These are phyloP conservation scores for Heliocidaris erythrogramma DNA, from an alignment of 35 echinoderm and acorn worm species.

Conservation along the genomic window DNA sequence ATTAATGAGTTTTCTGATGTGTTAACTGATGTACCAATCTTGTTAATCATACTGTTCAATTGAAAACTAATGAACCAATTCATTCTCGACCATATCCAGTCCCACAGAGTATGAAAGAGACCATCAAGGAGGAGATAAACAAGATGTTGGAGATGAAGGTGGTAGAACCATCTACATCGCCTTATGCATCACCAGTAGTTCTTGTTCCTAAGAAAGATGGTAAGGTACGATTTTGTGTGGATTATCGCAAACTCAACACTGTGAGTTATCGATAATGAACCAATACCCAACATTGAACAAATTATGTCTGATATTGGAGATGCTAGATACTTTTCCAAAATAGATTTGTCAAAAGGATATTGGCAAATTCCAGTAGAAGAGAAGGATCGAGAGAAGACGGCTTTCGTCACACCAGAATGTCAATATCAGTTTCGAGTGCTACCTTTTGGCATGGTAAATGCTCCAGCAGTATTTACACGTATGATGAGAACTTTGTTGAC, in stretches of 20 bases:
- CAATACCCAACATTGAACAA: too few relatives aligned
- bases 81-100: constrained; percentile 57
- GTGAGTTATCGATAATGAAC: too few relatives aligned
- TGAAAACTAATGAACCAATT: constrained; percentile 39
- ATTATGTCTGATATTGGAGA: too few relatives aligned
- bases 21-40: too few relatives aligned
- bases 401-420: constrained; percentile 59
- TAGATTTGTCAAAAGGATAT: constrained; percentile 55
- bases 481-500: neutral
- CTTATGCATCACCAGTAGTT: too few relatives aligned
- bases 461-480: too few relatives aligned
- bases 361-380: constrained; percentile 57
- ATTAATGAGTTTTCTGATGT: too few relatives aligned
- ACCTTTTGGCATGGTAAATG: too few relatives aligned
- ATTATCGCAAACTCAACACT: too few relatives aligned
- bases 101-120: constrained; percentile 49
- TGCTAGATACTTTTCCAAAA: constrained; percentile 48
- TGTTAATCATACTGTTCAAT: neutral
- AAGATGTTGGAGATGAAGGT: constrained; percentile 51
- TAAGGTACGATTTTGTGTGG: too few relatives aligned
- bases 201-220: too few relatives aligned
- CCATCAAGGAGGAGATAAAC: constrained; percentile 49
- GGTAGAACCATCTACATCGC: too few relatives aligned
- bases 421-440: constrained; percentile 73
- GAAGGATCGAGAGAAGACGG: constrained; percentile 64